phyloP scores from a whole-genome alignment of 2,113 vertebrate species.

The Lynx canadensis region DNA sequence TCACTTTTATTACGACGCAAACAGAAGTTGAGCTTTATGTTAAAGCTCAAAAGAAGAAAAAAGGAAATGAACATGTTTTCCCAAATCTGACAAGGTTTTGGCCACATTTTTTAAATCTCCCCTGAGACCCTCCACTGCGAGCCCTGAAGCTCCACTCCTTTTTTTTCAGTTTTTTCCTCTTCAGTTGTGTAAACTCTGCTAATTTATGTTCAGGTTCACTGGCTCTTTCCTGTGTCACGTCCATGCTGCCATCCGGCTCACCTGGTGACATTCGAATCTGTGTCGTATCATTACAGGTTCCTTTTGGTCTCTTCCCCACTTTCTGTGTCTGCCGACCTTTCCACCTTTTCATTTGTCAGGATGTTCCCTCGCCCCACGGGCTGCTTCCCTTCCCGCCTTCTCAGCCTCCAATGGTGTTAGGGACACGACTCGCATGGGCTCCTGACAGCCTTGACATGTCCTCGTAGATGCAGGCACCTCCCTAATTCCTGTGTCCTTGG shows the following conservation, averaged over 20 bases:
- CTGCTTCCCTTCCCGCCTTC: not conserved
- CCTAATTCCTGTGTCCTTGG: not conserved
- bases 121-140: not conserved
- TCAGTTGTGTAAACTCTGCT: not conserved
- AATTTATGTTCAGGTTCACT: not conserved
- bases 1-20: not conserved
- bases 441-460: not conserved
- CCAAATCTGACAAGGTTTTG: not conserved
- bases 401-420: not conserved
- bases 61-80: not conserved
- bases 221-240: not conserved
- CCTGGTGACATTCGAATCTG: too few species aligned
- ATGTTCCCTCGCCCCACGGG: not conserved
- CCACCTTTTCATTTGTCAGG: not conserved
- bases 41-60: not conserved
- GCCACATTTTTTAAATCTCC: not conserved
- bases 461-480: not conserved
- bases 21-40: not conserved
- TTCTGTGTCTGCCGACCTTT: not conserved
- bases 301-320: not conserved
- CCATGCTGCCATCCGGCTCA: not conserved
- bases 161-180: not conserved
- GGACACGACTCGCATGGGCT: fast-evolving
- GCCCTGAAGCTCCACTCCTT: not conserved
- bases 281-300: not conserved